Evolutionary conservation across 2,888 invertebrate species (phyloP).

Genomic region (Orchestes rusci): DNA sequence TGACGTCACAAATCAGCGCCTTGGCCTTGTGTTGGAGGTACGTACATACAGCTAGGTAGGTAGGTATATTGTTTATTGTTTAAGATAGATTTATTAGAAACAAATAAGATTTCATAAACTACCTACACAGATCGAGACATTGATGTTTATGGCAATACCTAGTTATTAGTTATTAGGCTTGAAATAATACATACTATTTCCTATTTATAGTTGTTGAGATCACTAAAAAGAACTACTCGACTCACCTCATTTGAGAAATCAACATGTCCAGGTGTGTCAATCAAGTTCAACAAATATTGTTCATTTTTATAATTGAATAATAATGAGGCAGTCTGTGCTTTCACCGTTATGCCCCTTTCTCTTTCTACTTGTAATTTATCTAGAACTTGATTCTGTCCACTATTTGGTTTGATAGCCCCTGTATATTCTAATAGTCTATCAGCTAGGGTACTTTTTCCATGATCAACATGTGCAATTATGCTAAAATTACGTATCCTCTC

Average conservation of each 20-base stretch:
- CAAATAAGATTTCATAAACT: too few species aligned
- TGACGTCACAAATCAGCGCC: too few species aligned
- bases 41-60: too few species aligned
- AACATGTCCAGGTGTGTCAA: conserved; percentile 98
- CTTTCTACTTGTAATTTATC: conserved; percentile 83
- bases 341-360: conserved; percentile 96
- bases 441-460: conserved; percentile 96
- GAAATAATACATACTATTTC: too few species aligned
- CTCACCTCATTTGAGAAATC: conserved; percentile 93
- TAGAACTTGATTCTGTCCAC: conserved; percentile 62
- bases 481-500: conserved; percentile 82
- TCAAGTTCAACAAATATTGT: conserved; percentile 82
- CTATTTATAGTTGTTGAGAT: too few species aligned
- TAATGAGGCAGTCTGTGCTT: conserved; percentile 92
- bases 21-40: too few species aligned
- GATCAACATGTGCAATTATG: conserved; percentile 98
- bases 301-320: conserved; percentile 63
- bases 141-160: too few species aligned
- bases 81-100: too few species aligned
- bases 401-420: conserved; percentile 64
- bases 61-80: too few species aligned
- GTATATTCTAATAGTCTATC: conserved; percentile 91
- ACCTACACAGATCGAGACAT: too few species aligned
- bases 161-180: too few species aligned
- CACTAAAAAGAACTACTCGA: too few species aligned